Conservation (phyloP, 64 coral and sea anemone genomes). For the Montipora foliosa region DNA sequence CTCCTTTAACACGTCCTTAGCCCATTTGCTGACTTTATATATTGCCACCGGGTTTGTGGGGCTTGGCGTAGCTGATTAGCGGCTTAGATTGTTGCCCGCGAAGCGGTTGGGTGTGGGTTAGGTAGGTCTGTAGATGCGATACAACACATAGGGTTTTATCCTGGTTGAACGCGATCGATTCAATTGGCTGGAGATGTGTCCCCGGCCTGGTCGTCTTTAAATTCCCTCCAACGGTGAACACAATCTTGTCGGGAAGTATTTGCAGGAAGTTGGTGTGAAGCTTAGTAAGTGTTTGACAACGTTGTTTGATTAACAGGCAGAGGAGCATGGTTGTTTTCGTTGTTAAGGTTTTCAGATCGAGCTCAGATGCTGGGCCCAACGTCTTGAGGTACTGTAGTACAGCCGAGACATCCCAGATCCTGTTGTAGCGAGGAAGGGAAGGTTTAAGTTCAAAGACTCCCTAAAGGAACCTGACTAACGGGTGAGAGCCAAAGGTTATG, state of each 20-base stretch:
- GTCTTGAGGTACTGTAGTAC: no score
- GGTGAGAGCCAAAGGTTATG: no score
- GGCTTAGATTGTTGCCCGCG: background rate
- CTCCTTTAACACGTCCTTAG: constrained; percentile 12
- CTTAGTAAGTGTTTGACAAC: no score
- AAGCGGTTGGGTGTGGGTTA: no score
- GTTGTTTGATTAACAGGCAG: no score
- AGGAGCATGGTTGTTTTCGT: no score
- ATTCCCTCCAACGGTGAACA: background rate
- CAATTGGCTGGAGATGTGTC: background rate
- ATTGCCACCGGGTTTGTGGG: constrained; percentile 17
- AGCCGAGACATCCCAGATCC: no score
- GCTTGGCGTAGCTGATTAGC: constrained; percentile 41
- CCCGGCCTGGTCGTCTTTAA: background rate
- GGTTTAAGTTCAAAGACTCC: no score
- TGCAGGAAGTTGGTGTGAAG: background rate
- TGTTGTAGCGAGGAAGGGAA: no score
- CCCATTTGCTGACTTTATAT: constrained; percentile 43
- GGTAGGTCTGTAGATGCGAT: background rate
- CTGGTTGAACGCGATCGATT: background rate
- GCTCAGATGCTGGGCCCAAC: no score
- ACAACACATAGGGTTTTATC: constrained; percentile 3
- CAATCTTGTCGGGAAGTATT: background rate
- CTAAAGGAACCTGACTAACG: no score
- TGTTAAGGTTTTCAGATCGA: no score